Base-by-base conservation (phyloP, 1,140 invertebrate species). In the Pararge aegeria region DNA sequence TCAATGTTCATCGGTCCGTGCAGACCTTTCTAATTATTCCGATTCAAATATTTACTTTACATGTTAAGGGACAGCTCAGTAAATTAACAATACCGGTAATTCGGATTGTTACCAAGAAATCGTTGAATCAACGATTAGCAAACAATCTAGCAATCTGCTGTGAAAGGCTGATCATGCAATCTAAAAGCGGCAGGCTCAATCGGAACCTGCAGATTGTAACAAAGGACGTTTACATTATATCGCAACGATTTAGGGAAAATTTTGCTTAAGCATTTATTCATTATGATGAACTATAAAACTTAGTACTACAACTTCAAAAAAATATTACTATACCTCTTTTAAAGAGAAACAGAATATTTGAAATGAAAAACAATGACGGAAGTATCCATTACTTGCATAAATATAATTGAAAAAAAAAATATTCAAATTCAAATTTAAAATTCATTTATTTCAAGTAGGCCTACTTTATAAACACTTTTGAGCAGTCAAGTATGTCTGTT, bases 91-190 rank as follows among this genome's bases (percentile, higher is more conserved):
- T 7, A 1, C 38, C 18, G 16, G 13, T 42, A 16, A 18, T 42
- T 42, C 18, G 38, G 16, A 42, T 42, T 42, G 13, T 42, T 42
- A 42, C 5, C 16, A 42, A 42, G 38, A 15, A 42, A 42, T 18
- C 18, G 38, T 42, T 7, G 13, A 42, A 16, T 42, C 38, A 42
- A 16, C 16, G 38, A 15, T 3, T 42, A 42, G 5, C 34, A 15
- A 12, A n/a, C 34, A n/a, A n/a, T n/a, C 24, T 24, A 24, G 9
- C 5, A 42, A 16, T 42, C 13, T 18, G 16, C 15, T 18, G 7
- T 42, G 6, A 42, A 42, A 16, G 24, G 38, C 38, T 42, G 38
- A 42, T 42, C 38, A 42, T 42, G 38, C 38, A 42, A 42, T 42
- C 38, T 18, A 42, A 42, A 42, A 16, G 38, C 38, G 38, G 15